These are phyloP conservation scores for Spizella passerina DNA, from an alignment of 2,797 vertebrate species.

Conservation along the genomic window DNA sequence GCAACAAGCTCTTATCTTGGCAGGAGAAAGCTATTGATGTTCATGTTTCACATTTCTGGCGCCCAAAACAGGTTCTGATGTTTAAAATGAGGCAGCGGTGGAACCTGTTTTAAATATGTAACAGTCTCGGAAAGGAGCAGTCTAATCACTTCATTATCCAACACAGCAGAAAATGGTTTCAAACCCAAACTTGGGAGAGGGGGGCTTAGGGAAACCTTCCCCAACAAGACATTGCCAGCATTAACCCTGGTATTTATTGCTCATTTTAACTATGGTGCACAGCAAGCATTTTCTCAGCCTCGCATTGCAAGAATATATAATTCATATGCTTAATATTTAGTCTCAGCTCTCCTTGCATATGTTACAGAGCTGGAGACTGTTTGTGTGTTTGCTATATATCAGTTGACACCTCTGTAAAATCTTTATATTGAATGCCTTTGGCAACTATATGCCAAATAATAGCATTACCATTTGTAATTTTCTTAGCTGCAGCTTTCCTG, in stretches of 20 bases:
- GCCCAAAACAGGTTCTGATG: conserved; percentile 51
- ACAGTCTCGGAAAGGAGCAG: conserved; percentile 49
- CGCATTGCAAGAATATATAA: conserved; percentile 68
- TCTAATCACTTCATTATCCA: conserved; percentile 66
- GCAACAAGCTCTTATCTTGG: conserved; percentile 49
- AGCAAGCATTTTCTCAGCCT: conserved; percentile 70
- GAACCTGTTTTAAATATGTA: conserved; percentile 70
- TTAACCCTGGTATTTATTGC: conserved; percentile 76
- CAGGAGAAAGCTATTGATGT: conserved; percentile 42
- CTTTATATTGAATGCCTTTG: conserved; percentile 82
- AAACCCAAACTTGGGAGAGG: conserved; percentile 60
- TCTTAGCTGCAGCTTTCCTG: conserved; percentile 71
- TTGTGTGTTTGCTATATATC: conserved; percentile 82
- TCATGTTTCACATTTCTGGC: conserved; percentile 59
- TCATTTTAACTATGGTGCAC: conserved; percentile 73
- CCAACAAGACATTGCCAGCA: conserved; percentile 55
- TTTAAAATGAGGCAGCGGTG: conserved; percentile 44
- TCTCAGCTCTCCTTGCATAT: conserved; percentile 67
- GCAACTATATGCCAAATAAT: conserved; percentile 78
- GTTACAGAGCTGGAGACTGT: conserved; percentile 75
- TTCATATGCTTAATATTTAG: conserved; percentile 78
- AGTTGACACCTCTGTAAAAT: conserved; percentile 83
- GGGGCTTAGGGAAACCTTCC: conserved; percentile 15
- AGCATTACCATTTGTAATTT: conserved; percentile 78
- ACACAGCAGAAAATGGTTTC: conserved; percentile 59